Percentiles rank a stretch among this genome's conserved stretches.
Conservation (phyloP, 2,888 invertebrate genomes). For the Troides helena region DNA sequence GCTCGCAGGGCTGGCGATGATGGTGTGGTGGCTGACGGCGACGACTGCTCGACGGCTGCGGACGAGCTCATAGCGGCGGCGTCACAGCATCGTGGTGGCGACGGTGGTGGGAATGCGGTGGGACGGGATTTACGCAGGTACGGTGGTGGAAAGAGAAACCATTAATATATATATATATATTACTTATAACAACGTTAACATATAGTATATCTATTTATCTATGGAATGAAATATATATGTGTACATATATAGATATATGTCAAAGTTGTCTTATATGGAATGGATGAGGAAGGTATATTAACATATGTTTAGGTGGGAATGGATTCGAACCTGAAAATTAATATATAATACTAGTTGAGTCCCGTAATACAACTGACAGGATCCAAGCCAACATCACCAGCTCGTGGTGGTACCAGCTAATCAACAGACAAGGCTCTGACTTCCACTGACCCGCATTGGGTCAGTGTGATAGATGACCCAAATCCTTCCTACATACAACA, state of each 20-base stretch:
- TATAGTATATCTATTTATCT: too few relatives aligned
- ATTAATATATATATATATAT: constrained; percentile 1
- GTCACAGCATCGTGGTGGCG: constrained; percentile 68
- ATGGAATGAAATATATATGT: neutral
- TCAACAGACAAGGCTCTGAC: too few relatives aligned
- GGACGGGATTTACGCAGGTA: neutral
- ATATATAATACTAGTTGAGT: neutral
- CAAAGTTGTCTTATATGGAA: constrained; percentile 8
- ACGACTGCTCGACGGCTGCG: constrained; percentile 72
- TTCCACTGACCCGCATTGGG: too few relatives aligned
- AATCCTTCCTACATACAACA: too few relatives aligned
- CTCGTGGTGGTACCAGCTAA: too few relatives aligned
- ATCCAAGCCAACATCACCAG: too few relatives aligned
- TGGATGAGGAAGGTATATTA: constrained; percentile 10
- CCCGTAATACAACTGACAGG: too few relatives aligned
- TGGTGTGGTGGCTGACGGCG: constrained; percentile 64
- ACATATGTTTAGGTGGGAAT: constrained; percentile 7
- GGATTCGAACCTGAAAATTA: constrained; percentile 16
- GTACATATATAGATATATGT: neutral
- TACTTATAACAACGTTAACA: too few relatives aligned
- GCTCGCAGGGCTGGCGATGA: constrained; percentile 63
- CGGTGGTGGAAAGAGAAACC: neutral
- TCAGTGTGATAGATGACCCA: too few relatives aligned
- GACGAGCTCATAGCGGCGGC: constrained; percentile 71
- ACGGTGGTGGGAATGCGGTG: neutral